These are phyloP conservation scores for Cyclina sinensis DNA, from an alignment of 1,140 invertebrate species.

Conservation along the genomic window DNA sequence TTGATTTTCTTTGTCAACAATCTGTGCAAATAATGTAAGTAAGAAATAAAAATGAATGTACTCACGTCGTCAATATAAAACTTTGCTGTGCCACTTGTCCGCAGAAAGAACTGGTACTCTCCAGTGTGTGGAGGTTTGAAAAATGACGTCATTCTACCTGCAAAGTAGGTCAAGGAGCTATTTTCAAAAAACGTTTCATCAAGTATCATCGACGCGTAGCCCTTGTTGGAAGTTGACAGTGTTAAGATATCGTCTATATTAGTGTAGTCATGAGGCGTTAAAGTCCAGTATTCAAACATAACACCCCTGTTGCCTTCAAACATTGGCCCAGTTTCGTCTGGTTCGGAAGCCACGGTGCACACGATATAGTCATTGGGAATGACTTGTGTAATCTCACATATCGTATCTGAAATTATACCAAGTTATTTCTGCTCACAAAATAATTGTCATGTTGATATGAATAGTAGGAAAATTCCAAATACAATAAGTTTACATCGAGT, in stretches of 20 bases:
- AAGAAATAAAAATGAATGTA: neutral
- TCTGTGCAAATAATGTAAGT: no score
- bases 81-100: constrained; percentile 27
- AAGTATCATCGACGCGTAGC: neutral
- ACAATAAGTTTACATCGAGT: no score
- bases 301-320: constrained; percentile 49
- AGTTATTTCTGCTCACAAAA: no score
- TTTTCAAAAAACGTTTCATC: constrained; percentile 52
- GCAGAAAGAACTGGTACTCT: constrained; percentile 49
- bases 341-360: constrained; percentile 38
- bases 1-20: no score
- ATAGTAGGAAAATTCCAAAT: no score
- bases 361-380: constrained; percentile 29
- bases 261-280: neutral
- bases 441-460: no score
- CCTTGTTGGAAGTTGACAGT: neutral
- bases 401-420: constrained; percentile 16
- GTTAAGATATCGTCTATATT: constrained; percentile 3
- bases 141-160: constrained; percentile 26
- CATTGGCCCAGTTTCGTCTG: neutral
- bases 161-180: constrained; percentile 22
- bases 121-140: constrained; percentile 52
- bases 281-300: constrained; percentile 60
- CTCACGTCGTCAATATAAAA: constrained; percentile 54
- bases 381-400: constrained; percentile 44